Evolutionary conservation across 1,140 invertebrate species (phyloP), one percentile per base, ranked within the genome.

Genomic region (Brachionus sp.): DNA sequence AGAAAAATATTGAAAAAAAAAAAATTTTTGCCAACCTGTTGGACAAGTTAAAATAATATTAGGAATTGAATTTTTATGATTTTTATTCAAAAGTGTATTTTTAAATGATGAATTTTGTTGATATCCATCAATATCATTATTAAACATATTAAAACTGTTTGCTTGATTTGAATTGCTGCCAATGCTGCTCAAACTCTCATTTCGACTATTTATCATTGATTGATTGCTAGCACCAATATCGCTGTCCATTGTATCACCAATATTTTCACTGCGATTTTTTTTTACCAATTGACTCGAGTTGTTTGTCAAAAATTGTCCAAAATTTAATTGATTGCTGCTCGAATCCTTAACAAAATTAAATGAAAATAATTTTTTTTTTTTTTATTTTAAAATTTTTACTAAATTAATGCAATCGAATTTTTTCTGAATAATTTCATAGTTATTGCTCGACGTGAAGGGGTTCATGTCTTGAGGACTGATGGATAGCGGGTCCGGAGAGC

Each of bases 21-120:
- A 62, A 70, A 39, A 42, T 73, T 73, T 16, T 73, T 7, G 5
- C n/a, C 53, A 35, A 62, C 77, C 77, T 33, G 39, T 5, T 25
- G 77, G 39, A 66, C 12, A 62, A 10, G 77, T 80, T 37, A 80
- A 80, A 62, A 80, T 80, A 10, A 80, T 80, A 29, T 80, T 66
- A 42, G 77, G 77, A 33, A 80, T 80, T 12, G 77, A 80, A 39
- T 62, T 80, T 44, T 80, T 80, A 25, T 80, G 77, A 75, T 75
- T 75, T 50, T 75, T 75, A 46, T 50, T 75, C 1, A 29, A 4
- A 46, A 25, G 3, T 46, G 44, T 35, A 68, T 68, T 75, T 25
- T 23, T 46, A 29, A 13, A 25, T 10, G 19, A 25, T 46, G 42
- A 12, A 25, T 46, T 44, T 46, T 75, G 70, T 46, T 75, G 70